Conservation (phyloP, 2,113 vertebrate genomes). For the Hepsetus odoe region DNA sequence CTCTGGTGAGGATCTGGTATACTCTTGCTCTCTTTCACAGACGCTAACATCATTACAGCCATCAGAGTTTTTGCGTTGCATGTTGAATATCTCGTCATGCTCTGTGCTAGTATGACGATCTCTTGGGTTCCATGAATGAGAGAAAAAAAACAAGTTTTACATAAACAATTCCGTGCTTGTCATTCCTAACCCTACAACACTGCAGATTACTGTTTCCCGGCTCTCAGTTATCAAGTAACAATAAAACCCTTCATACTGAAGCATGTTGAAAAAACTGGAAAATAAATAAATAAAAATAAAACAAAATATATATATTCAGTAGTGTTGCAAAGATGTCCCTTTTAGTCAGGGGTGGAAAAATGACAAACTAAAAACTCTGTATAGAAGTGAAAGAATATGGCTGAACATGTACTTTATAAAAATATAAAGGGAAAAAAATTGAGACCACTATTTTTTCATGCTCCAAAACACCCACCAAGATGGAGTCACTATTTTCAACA, state of each 20-base stretch:
- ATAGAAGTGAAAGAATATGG: no score
- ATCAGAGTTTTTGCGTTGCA: conserved; percentile 50
- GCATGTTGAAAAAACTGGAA: not conserved
- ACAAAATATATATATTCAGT: not conserved
- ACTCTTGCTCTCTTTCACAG: conserved; percentile 56
- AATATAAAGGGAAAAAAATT: no score
- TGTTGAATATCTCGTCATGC: conserved; percentile 1
- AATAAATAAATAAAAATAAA: not conserved
- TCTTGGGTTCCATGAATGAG: not conserved
- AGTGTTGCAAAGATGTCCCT: no score
- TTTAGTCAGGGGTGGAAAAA: no score
- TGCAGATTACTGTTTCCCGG: not conserved
- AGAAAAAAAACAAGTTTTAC: not conserved
- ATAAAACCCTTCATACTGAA: not conserved
- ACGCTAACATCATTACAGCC: conserved; percentile 59
- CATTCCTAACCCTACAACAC: no score
- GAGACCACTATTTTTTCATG: no score
- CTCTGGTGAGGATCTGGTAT: conserved; percentile 69
- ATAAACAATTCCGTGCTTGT: not conserved
- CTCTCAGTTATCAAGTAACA: not conserved
- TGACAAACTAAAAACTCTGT: no score
- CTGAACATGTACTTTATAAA: no score
- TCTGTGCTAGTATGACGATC: not conserved
- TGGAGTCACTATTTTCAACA: no score
- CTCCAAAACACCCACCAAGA: no score